These are phyloP conservation scores for Aricia agestis DNA, from an alignment of 1,140 invertebrate genomes.

Conservation along the genomic window DNA sequence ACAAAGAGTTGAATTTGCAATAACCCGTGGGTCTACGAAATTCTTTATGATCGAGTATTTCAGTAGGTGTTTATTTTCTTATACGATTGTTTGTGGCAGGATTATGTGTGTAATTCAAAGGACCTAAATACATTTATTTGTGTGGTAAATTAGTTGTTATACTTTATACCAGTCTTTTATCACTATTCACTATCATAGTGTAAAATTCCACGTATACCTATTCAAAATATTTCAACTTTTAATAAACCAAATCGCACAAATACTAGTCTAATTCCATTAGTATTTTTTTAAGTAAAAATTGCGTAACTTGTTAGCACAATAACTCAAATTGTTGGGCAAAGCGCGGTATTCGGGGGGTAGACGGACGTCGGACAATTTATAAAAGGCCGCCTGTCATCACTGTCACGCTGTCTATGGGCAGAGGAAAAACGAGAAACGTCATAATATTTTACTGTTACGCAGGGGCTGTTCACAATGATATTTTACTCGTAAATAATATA, in stretches of 20 bases:
- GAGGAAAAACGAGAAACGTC: conserved; percentile 58
- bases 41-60: not conserved
- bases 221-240: not conserved
- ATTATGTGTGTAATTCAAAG: no score
- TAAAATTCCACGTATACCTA: no score
- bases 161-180: no score
- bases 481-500: not conserved
- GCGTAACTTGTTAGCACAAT: conserved; percentile 49
- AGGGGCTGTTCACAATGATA: conserved; percentile 34
- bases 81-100: no score
- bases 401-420: conserved; percentile 58
- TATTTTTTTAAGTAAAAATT: conserved; percentile 42
- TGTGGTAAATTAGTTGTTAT: no score
- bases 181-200: no score
- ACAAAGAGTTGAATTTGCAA: conserved; percentile 11
- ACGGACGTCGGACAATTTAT: conserved; percentile 53
- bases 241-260: not conserved
- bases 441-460: conserved; percentile 56
- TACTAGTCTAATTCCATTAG: not conserved
- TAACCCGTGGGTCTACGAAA: not conserved
- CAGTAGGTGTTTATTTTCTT: not conserved
- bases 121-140: no score
- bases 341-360: conserved; percentile 54
- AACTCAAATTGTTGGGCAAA: conserved; percentile 57
- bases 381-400: conserved; percentile 65